phyloP scores from a whole-genome alignment of 2,888 invertebrate genomes.

The Tridacna gigas region DNA sequence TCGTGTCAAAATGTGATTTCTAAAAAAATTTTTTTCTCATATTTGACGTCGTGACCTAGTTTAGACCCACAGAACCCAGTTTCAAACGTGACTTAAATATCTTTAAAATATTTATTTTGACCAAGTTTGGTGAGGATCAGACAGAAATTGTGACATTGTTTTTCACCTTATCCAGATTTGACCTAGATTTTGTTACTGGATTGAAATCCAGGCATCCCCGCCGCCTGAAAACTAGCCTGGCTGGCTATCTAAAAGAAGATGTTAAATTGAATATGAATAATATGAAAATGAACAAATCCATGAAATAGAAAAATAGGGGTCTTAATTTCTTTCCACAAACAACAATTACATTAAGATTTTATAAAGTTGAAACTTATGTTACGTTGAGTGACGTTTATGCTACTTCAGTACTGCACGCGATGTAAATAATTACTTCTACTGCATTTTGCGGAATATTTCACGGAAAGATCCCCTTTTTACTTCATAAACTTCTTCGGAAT shows the following conservation, averaged over 20 bases:
- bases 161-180: neutral
- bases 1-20: conserved; percentile 11
- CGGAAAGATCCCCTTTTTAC: neutral
- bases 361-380: neutral
- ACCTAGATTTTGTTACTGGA: conserved; percentile 4
- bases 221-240: neutral
- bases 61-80: conserved; percentile 9
- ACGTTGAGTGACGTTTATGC: neutral
- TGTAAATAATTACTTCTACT: neutral
- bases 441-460: neutral
- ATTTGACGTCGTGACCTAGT: conserved; percentile 13
- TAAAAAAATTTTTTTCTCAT: too few species aligned
- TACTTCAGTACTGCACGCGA: neutral
- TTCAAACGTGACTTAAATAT: neutral
- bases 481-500: conserved; percentile 1
- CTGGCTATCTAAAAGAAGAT: neutral
- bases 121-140: conserved; percentile 1
- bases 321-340: conserved; percentile 1
- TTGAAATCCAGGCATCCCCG: conserved; percentile 1
- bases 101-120: neutral
- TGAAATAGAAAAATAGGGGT: conserved; percentile 1
- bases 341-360: conserved; percentile 18
- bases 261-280: neutral
- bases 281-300: neutral
- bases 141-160: neutral